Base-by-base conservation (phyloP, 2,888 invertebrate species). In the Aromia moschata region DNA sequence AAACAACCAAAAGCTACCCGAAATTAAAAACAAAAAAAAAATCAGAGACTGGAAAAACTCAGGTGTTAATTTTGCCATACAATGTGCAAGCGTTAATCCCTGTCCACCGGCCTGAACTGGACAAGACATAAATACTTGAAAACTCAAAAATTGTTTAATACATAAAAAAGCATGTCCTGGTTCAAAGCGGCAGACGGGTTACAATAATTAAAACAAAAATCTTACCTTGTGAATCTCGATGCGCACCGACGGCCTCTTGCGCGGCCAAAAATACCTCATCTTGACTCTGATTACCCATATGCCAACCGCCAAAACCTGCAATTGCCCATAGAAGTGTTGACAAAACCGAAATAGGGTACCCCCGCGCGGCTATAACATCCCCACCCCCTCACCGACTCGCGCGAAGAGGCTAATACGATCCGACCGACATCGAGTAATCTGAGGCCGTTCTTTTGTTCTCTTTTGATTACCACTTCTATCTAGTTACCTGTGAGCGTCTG, bases 201-300 rank as follows among this genome's bases (percentile, higher is more conserved):
- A 64, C 60, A 69, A 70, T 71, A 74, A 75, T 70, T 72, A 67
- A 70, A 78, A 79, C 77, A 78, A 79, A 83, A 83, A 83, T 84
- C 92, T 91, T 92, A 93, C 93, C 93, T 93, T 93, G 93, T 81
- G 92, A 90, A 85, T 93, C 93, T 84, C 93, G 88, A 83, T 92
- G 92, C 84, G 89, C 88, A 83, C 86, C 85, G 64, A 84, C 86
- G 76, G 86, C 85, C 81, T 91, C 93, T 84, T 90, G 92, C 80
- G 92, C 90, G 80, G 90, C 89, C 85, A 93, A 87, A 79, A 88
- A 88, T 77, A 92, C 89, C 86, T 93, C 93, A 78, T 93, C 93
- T 84, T 92, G 92, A 88, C 89, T 87, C 83, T 87, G 84, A 83
- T 85, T 84, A 80, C 89, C 87, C 84, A 92, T 89, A 83, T 92